Percentiles rank a stretch among this genome's conserved stretches.
Evolutionary conservation across 1,140 invertebrate species (phyloP).

Genomic region (Drosophila willistoni): DNA sequence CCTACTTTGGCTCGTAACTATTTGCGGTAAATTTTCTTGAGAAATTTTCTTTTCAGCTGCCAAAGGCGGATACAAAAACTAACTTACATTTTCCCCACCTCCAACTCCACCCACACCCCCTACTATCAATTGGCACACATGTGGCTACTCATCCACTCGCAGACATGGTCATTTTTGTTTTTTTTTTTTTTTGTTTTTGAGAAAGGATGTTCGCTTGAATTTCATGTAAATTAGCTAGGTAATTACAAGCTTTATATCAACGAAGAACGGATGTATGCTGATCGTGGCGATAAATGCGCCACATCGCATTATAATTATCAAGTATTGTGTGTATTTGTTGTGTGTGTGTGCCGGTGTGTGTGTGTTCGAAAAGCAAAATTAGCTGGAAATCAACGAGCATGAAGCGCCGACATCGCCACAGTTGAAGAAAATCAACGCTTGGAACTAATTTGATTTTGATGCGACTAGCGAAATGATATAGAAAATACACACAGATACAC

Average conservation of each 20-base stretch:
- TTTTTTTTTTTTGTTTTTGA: background rate
- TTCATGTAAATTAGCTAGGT: constrained; percentile 71
- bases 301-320: constrained; percentile 76
- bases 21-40: constrained; percentile 67
- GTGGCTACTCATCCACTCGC: background rate
- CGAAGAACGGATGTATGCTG: constrained; percentile 69
- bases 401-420: constrained; percentile 54
- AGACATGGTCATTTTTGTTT: constrained; percentile 20
- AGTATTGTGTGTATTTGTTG: constrained; percentile 54
- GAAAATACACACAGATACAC: constrained; percentile 54
- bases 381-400: constrained; percentile 77
- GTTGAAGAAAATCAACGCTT: constrained; percentile 73
- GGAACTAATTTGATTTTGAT: constrained; percentile 82
- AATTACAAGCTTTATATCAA: constrained; percentile 62
- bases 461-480: constrained; percentile 70
- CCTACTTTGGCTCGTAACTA: constrained; percentile 72
- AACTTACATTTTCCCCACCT: background rate
- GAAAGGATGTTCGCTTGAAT: constrained; percentile 72
- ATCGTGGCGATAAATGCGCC: constrained; percentile 75
- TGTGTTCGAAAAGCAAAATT: constrained; percentile 61
- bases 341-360: constrained; percentile 33
- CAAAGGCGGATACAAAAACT: constrained; percentile 4
- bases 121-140: background rate
- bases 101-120: background rate
- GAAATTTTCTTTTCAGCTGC: constrained; percentile 45